A percentile compares a stretch with the other conserved stretches of the same genome.
Conservation (phyloP, 2,113 vertebrate genomes). For the Hippoglossus stenolepis region DNA sequence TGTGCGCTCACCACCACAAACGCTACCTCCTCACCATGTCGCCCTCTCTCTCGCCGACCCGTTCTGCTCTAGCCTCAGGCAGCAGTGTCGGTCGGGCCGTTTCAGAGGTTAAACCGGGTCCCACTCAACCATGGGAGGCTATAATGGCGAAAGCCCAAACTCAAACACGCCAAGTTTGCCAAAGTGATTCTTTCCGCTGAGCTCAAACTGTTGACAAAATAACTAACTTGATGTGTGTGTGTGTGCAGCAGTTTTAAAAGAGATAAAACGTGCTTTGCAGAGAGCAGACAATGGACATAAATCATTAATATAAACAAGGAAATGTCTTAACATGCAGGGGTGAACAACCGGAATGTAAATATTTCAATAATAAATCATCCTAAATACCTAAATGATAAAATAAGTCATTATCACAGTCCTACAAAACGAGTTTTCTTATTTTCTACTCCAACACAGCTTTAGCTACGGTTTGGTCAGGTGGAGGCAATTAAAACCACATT, state of each 20-base stretch:
- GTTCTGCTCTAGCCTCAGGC: constrained; percentile 43
- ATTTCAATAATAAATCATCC: too few species aligned
- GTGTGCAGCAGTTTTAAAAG: constrained; percentile 27
- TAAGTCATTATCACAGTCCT: too few species aligned
- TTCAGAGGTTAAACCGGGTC: constrained; percentile 65
- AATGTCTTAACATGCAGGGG: background rate
- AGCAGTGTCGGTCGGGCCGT: constrained; percentile 23
- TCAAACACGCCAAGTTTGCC: constrained; percentile 74
- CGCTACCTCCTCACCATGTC: constrained; percentile 52
- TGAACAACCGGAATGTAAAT: background rate
- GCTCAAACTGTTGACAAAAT: constrained; percentile 43
- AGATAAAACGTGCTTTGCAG: constrained; percentile 24
- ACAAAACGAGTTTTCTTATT: too few species aligned
- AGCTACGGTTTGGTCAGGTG: too few species aligned
- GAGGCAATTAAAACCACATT: too few species aligned
- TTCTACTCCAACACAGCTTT: too few species aligned
- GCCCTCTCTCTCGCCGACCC: constrained; percentile 50
- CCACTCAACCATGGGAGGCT: constrained; percentile 68
- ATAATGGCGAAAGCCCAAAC: constrained; percentile 73
- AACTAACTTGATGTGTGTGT: constrained; percentile 43
- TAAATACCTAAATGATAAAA: too few species aligned
- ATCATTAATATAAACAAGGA: background rate
- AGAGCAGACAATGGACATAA: constrained; percentile 16
- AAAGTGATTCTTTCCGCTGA: constrained; percentile 65
- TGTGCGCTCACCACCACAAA: constrained; percentile 63